Percentiles rank a stretch among this genome's conserved stretches.
Evolutionary conservation across 2,113 vertebrate genomes (phyloP).

Genomic region (Aythya baeri): DNA sequence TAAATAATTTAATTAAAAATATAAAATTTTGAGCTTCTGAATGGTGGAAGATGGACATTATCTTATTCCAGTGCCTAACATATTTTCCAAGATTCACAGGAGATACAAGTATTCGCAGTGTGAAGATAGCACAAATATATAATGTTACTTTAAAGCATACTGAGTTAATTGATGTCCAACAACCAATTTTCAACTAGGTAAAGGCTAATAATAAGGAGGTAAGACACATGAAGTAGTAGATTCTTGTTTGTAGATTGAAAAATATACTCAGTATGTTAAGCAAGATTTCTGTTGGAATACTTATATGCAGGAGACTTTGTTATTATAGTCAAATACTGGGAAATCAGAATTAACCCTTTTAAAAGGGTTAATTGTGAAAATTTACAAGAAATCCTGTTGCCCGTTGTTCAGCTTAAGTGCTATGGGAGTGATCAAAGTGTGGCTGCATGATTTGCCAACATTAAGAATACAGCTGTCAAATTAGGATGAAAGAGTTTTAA

Average conservation of each 20-base stretch:
- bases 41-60: neutral
- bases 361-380: neutral
- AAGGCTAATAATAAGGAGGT: neutral
- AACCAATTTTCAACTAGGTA: neutral
- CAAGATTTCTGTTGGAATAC: neutral
- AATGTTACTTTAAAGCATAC: neutral
- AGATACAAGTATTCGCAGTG: neutral
- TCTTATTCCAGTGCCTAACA: neutral
- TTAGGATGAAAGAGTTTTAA: too few species aligned
- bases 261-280: neutral
- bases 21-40: neutral
- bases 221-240: neutral
- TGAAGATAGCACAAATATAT: neutral
- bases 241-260: neutral
- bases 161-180: neutral
- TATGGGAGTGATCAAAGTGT: neutral
- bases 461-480: too few species aligned
- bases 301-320: neutral
- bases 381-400: neutral
- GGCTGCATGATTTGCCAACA: accelerated
- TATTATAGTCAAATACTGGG: neutral
- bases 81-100: neutral
- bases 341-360: neutral
- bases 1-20: neutral
- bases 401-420: neutral